Conservation (phyloP, 2,113 vertebrate genomes). For the Pseudonaja textilis region DNA sequence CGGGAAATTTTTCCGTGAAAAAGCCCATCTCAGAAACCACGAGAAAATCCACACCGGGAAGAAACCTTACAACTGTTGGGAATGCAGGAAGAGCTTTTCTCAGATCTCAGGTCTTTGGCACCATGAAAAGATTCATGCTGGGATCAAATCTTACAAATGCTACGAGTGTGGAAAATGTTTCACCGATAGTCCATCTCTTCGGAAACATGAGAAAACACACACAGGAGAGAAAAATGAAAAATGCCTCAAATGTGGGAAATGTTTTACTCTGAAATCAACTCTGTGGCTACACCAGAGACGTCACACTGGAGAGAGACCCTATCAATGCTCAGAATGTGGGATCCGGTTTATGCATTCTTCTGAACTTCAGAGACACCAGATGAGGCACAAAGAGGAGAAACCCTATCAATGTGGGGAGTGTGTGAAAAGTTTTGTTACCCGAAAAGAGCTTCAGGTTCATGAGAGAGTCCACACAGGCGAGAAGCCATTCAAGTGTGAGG, state of each 20-base stretch:
- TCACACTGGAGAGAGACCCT: not conserved
- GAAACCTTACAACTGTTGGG: not conserved
- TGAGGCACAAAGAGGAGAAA: not conserved
- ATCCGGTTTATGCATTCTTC: not conserved
- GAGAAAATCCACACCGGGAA: not conserved
- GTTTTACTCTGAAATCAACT: not conserved
- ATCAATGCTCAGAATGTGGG: not conserved
- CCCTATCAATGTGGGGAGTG: not conserved
- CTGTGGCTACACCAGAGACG: not conserved
- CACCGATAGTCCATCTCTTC: not conserved
- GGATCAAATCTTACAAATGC: not conserved
- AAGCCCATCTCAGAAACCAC: rapidly evolving
- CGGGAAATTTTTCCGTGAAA: not conserved
- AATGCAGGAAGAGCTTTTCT: not conserved
- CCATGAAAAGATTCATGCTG: not conserved
- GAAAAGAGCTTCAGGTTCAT: not conserved
- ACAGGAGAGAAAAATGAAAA: not conserved
- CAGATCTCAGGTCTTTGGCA: too few relatives aligned
- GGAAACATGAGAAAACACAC: not conserved
- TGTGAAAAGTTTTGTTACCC: not conserved
- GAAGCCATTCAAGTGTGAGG: not conserved
- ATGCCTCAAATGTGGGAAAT: not conserved
- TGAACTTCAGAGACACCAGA: not conserved
- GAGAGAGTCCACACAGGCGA: not conserved
- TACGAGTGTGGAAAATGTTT: not conserved